These are phyloP conservation scores for Colletes latitarsis DNA, from an alignment of 1,140 invertebrate genomes.

Conservation along the genomic window DNA sequence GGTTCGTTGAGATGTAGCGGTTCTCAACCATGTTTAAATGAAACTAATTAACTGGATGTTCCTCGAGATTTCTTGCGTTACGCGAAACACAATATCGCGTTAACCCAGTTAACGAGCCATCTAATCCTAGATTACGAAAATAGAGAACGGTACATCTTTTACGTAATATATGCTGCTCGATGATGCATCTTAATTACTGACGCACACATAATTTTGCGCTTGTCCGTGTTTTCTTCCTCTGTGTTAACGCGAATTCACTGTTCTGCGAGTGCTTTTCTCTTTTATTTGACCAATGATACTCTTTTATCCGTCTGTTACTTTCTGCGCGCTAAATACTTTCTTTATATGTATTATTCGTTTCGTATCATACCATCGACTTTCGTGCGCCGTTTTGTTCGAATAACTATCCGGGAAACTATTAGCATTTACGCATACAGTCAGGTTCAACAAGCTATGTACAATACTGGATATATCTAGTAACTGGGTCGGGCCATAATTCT, in stretches of 20 bases:
- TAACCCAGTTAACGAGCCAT: constrained; percentile 44
- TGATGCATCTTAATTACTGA: constrained; percentile 29
- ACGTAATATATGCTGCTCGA: constrained; percentile 29
- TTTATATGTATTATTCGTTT: background rate
- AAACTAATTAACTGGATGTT: background rate
- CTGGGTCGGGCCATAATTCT: too few relatives aligned
- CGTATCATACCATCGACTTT: background rate
- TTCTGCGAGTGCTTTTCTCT: background rate
- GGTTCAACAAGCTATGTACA: too few relatives aligned
- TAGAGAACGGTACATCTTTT: constrained; percentile 41
- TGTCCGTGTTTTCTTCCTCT: background rate
- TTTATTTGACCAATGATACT: background rate
- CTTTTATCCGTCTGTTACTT: background rate
- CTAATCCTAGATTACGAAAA: constrained; percentile 45
- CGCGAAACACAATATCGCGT: background rate
- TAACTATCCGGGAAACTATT: too few relatives aligned
- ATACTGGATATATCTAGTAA: too few relatives aligned
- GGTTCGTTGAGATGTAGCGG: too few relatives aligned
- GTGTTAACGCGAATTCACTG: background rate
- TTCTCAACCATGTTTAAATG: background rate
- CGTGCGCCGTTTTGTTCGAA: too few relatives aligned
- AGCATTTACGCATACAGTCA: too few relatives aligned
- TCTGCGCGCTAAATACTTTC: background rate
- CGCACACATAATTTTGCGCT: background rate
- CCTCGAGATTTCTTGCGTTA: constrained; percentile 1